phyloP scores from a whole-genome alignment of 2,888 invertebrate genomes.

The Aquatica leii region DNA sequence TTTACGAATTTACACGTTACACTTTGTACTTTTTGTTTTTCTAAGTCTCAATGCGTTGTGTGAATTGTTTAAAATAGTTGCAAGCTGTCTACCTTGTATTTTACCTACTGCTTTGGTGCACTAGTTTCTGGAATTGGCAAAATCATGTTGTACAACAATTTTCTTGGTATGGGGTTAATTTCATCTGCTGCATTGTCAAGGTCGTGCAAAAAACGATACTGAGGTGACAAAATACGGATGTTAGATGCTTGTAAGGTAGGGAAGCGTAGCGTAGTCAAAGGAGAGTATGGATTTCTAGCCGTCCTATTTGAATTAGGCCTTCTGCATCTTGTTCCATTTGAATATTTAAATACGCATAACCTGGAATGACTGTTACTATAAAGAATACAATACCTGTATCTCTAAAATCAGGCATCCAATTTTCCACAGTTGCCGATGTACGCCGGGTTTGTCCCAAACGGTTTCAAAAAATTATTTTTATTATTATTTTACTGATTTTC shows the following conservation, averaged over 20 bases:
- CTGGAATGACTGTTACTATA: conserved; percentile 41
- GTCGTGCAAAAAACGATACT: no score
- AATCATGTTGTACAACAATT: no score
- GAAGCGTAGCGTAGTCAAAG: not conserved
- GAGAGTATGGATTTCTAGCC: not conserved
- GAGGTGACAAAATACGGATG: no score
- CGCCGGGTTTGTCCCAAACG: not conserved
- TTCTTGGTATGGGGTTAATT: no score
- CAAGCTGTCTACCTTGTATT: conserved; percentile 20
- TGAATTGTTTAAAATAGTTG: conserved; percentile 21
- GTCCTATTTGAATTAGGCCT: not conserved
- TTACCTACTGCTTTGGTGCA: conserved; percentile 20
- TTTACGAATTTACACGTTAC: no score
- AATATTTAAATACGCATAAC: conserved; percentile 32
- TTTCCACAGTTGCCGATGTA: not conserved
- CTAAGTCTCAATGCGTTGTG: conserved; percentile 21
- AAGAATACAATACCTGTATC: conserved; percentile 41
- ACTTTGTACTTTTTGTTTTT: conserved; percentile 18
- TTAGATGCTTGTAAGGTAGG: conserved; percentile 10
- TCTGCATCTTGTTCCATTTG: conserved; percentile 8
- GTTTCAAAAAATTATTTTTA: not conserved
- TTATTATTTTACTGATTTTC: not conserved
- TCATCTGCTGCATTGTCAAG: no score
- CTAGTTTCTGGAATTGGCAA: conserved; percentile 23
- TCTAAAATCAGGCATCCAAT: conserved; percentile 33